Evolutionary conservation across 2,113 vertebrate species (phyloP), one percentile per base, ranked within the genome.

Genomic region (Phrynocephalus versicolor): DNA sequence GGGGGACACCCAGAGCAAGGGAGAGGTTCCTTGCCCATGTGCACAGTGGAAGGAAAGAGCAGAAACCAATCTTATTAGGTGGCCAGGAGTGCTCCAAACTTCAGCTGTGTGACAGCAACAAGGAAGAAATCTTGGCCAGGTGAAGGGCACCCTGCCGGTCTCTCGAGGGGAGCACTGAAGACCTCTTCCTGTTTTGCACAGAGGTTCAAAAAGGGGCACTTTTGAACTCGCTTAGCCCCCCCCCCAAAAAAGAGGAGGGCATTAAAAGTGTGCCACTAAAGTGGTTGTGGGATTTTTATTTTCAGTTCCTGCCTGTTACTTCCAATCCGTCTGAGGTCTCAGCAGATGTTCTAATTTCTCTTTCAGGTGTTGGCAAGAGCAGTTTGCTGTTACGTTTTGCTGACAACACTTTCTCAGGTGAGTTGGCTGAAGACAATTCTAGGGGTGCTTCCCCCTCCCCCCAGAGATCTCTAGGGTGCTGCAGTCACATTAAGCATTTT

Each of bases 401-500:
- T 95, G 98, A 99, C 96, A 99, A 99, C 95, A 99, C 98, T 2
- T 99, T 99, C 97, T 99, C 98, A 98, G 98, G 98, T 99, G 91
- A 91, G 97, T 60, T 1, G 30, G 55, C 85, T 64, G 25, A 67
- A 67, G 76, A 80, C 86, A 88, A 75, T 33, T 73, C 70, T 65
- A n/a, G 19, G 16, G 35, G 21, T 71, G 6, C 1, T 71, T 39
- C 39, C 70, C 0, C 16, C 41, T 25, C 65, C 70, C 0, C 16
- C 41, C 21, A 67, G 30, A 9, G 58, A 37, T 51, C 45, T 67
- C 71, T 14, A 27, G 25, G 45, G 3, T 62, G 60, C 30, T 64
- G 25, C 55, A 45, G 6, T 12, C 14, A 25, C 18, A 21, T 18
- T 69, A 30, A 69, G 12, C 25, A 64, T 21, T 5, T 64, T 33